phyloP scores from a whole-genome alignment of 2,797 vertebrate genomes.

The Zenarchopterus dispar region DNA sequence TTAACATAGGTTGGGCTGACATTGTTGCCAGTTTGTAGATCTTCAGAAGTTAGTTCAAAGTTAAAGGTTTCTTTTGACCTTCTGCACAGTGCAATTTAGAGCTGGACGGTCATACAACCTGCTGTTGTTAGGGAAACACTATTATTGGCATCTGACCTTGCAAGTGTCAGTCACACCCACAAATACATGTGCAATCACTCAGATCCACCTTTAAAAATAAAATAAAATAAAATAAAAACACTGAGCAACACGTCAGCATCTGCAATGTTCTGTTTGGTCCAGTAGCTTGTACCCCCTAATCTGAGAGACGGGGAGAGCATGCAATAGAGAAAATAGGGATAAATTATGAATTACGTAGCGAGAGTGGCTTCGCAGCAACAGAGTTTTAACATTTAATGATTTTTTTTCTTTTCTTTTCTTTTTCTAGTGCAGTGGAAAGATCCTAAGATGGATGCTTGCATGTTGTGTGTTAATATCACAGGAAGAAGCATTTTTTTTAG shows the following conservation, averaged over 20 bases:
- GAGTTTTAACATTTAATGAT: slow-evolving; percentile 86
- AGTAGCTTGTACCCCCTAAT: slow-evolving; percentile 41
- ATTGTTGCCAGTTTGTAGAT: slow-evolving; percentile 4
- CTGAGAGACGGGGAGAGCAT: slow-evolving; percentile 29
- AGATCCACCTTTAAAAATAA: neutral
- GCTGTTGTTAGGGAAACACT: slow-evolving; percentile 34
- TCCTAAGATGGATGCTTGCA: slow-evolving; percentile 66
- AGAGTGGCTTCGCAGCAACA: slow-evolving; percentile 80
- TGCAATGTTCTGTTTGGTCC: slow-evolving; percentile 47
- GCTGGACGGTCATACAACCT: slow-evolving; percentile 28
- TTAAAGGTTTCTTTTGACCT: slow-evolving; percentile 28
- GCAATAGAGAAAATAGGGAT: slow-evolving; percentile 65
- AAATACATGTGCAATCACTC: slow-evolving; percentile 9
- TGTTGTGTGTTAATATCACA: slow-evolving; percentile 53
- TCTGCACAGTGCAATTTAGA: slow-evolving; percentile 15
- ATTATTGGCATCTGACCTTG: slow-evolving; percentile 51
- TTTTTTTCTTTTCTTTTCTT: slow-evolving; percentile 19
- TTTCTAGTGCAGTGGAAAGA: slow-evolving; percentile 68
- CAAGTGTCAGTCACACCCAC: slow-evolving; percentile 23
- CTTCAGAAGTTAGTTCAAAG: slow-evolving; percentile 55
- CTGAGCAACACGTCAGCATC: slow-evolving; percentile 28
- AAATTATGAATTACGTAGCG: slow-evolving; percentile 78
- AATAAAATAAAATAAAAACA: neutral
- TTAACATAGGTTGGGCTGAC: neutral
- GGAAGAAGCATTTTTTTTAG: slow-evolving; percentile 33